phyloP scores from a whole-genome alignment of 92 coral and sea anemone species.

The Porites cylindrica region DNA sequence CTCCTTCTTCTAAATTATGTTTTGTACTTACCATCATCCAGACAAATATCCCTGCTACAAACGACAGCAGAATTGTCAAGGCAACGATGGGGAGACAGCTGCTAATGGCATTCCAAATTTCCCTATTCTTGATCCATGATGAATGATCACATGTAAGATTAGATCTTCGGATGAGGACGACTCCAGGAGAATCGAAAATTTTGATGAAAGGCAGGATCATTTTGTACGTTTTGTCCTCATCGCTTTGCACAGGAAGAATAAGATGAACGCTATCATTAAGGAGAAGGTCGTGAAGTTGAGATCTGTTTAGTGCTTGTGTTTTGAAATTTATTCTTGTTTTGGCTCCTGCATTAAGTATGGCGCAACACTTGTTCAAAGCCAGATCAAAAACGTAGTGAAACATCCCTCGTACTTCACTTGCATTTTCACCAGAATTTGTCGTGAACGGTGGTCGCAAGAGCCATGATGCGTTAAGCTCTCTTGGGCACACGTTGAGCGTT shows the following conservation, averaged over 20 bases:
- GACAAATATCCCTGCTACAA: constrained; percentile 25
- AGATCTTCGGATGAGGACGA: neutral
- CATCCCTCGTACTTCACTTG: neutral
- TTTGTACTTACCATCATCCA: constrained; percentile 33
- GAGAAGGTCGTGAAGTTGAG: neutral
- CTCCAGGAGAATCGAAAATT: constrained; percentile 10
- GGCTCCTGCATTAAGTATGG: neutral
- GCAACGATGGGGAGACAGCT: constrained; percentile 30
- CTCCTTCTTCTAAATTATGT: too few relatives aligned
- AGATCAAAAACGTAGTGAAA: neutral
- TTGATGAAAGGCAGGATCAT: neutral
- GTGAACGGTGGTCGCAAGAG: neutral
- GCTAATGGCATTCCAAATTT: neutral
- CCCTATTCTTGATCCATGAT: too few relatives aligned
- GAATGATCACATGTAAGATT: too few relatives aligned
- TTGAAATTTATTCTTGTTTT: neutral
- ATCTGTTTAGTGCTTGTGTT: neutral
- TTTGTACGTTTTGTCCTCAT: neutral
- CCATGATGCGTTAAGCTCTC: neutral
- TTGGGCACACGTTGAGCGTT: neutral
- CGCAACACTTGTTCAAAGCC: neutral
- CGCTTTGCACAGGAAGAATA: constrained; percentile 14
- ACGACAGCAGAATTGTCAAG: constrained; percentile 23
- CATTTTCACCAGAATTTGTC: neutral
- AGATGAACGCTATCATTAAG: neutral